Base-by-base conservation (phyloP, 1,140 invertebrate genomes). In the Dermatophagoides farinae region DNA sequence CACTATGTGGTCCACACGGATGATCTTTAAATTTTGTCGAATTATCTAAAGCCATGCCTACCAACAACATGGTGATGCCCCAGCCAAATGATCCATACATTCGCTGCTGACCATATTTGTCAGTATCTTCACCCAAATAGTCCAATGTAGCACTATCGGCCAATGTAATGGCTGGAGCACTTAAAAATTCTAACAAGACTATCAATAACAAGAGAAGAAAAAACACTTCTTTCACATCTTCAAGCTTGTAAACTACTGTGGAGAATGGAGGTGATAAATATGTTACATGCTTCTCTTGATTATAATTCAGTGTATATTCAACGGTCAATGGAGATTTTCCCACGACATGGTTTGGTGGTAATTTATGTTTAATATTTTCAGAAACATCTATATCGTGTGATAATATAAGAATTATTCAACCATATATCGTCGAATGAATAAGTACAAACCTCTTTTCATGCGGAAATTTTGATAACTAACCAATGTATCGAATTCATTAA, bases 81-180 rank as follows among this genome's bases (percentile, higher is more conserved):
- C 92, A 97, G 22, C 95, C 95, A 50, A 97, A 74, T 37, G 91
- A 97, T 0, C 95, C 95, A 70, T 97, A 97, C 88, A 99, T 96
- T 65, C 93, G 80, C 72, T 97, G 92, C 65, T 91, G 84, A 0
- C 92, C 92, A 70, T 97, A 97, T 65, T 83, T 81, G 61, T 77
- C 76, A 65, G 88, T 87, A 39, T 90, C 87, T 70, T 93, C 89
- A 0, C 58, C 88, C 0, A 96, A 77, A 58, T 92, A 77, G 1
- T 85, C 87, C 20, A 96, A 83, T 0, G 93, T 90, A 1, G 73
- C 89, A 0, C 86, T 88, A 71, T 95, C 90, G 0, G 92, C 93
- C n/a, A 98, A 74, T 0, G 92, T 93, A 41, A 98, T 88, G 18
- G 93, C 90, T 1, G 95, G 95, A 1, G 92, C 89, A 64, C 85